Percentiles rank a stretch among this genome's conserved stretches.
These are phyloP conservation scores for Cerceris rybyensis DNA, from an alignment of 2,888 invertebrate genomes.

Conservation along the genomic window DNA sequence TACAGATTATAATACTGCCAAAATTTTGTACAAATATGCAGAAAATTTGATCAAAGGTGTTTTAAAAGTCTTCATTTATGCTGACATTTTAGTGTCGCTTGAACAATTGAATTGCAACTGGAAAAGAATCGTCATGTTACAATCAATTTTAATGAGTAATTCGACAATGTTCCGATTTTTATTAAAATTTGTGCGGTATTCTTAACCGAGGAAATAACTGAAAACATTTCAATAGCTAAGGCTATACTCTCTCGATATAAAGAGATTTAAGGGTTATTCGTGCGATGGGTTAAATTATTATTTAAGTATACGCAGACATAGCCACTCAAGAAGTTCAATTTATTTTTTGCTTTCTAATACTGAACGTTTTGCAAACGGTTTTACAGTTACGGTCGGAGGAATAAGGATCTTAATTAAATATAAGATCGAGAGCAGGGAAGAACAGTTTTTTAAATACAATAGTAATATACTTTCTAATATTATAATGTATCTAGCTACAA, in stretches of 20 bases:
- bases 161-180: too few species aligned
- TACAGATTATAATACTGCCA: constrained; percentile 35
- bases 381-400: constrained; percentile 62
- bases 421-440: constrained; percentile 61
- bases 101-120: too few species aligned
- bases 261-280: constrained; percentile 62
- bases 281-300: constrained; percentile 68
- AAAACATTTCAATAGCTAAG: background rate
- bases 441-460: constrained; percentile 67
- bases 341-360: constrained; percentile 69
- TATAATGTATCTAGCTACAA: constrained; percentile 73
- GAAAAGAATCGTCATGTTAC: background rate
- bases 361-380: constrained; percentile 64
- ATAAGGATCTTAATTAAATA: constrained; percentile 60
- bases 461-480: constrained; percentile 72
- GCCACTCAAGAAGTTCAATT: constrained; percentile 65
- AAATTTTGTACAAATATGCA: background rate
- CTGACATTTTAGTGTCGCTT: too few species aligned
- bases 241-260: background rate
- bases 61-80: too few species aligned
- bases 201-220: background rate
- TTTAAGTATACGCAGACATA: constrained; percentile 67
- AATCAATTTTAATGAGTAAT: background rate
- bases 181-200: too few species aligned
- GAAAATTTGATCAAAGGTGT: background rate